Evolutionary conservation across 2,888 invertebrate species (phyloP), one percentile per base, ranked within the genome.

Genomic region (Drosophila suboccidentalis): DNA sequence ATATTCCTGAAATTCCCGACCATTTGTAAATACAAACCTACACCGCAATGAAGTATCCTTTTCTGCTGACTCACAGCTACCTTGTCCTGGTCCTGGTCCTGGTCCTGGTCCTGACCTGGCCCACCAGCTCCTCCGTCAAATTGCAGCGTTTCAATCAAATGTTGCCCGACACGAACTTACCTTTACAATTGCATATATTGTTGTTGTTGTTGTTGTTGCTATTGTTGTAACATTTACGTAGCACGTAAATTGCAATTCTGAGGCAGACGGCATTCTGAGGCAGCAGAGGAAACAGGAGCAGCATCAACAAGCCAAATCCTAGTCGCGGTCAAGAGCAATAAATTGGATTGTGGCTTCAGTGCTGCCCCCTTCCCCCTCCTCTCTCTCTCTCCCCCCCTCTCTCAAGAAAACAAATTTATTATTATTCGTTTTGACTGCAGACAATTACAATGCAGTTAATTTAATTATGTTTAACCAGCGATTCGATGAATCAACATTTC

Each of bases 321-420:
- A 66, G 63, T 73, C 76, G 83, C 86, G 86, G 82, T 83, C 87
- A 83, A 71, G 69, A 54, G 78, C 83, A 85, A 85, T 83, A 85
- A 86, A 86, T 86, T 86, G 85, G 83, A 82, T 86, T 86, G 79
- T 68, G 71, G 64, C 46, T 68, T 17, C 47, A 32, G 47, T 11
- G 11, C 41, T 36, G 11, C 43, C 47, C 10, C 17, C 10, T 9
- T 3, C 10, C 13, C 29, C 29, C 1, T 4, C 2, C 9, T 11
- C 5, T 26, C 0, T 26, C 26, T 26, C 5, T 26, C 17, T 17
- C 44, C 11, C 10, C n/a, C 13, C 22, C n/a, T 13, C 4, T 19
- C 11, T 13, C 34, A 55, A 57, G 61, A 70, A 66, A 74, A 76
- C 62, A 65, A 79, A 77, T 79, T 69, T 75, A 81, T 67, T 79